Percentiles rank a stretch among this genome's conserved stretches.
Evolutionary conservation across 2,113 vertebrate species (phyloP).

Genomic region (Picathartes gymnocephalus): DNA sequence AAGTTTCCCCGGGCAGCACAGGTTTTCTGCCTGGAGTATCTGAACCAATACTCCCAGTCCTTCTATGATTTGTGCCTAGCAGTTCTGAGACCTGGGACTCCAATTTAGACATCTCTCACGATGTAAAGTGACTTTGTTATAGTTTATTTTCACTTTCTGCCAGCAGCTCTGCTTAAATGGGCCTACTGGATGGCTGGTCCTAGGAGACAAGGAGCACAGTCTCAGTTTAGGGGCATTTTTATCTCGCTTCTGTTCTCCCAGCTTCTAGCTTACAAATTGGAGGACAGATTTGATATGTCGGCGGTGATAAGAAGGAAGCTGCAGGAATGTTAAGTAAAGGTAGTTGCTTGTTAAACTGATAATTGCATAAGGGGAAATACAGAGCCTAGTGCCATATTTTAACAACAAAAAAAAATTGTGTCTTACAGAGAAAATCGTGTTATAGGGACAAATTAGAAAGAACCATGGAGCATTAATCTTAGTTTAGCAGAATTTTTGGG

Average conservation of each 20-base stretch:
- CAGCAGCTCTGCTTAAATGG: background rate
- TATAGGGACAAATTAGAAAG: background rate
- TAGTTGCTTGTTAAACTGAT: background rate
- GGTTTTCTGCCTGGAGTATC: background rate
- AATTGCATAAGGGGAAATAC: background rate
- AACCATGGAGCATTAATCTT: background rate
- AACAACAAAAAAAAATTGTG: background rate
- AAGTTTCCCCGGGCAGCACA: background rate
- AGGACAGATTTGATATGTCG: background rate
- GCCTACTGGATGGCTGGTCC: background rate
- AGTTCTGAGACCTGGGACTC: background rate
- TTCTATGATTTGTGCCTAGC: background rate
- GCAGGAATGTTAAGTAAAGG: background rate
- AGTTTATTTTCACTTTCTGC: background rate
- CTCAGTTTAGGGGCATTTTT: background rate
- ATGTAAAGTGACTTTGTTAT: background rate
- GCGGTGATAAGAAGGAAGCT: background rate
- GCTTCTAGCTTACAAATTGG: background rate
- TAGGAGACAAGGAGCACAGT: background rate
- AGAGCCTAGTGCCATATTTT: background rate
- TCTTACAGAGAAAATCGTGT: background rate
- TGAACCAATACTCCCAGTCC: background rate
- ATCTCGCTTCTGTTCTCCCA: background rate
- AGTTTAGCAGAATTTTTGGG: background rate
- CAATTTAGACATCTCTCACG: background rate